These are phyloP conservation scores for Pogonomyrmex californicus DNA, from an alignment of 1,140 invertebrate genomes.

Conservation along the genomic window DNA sequence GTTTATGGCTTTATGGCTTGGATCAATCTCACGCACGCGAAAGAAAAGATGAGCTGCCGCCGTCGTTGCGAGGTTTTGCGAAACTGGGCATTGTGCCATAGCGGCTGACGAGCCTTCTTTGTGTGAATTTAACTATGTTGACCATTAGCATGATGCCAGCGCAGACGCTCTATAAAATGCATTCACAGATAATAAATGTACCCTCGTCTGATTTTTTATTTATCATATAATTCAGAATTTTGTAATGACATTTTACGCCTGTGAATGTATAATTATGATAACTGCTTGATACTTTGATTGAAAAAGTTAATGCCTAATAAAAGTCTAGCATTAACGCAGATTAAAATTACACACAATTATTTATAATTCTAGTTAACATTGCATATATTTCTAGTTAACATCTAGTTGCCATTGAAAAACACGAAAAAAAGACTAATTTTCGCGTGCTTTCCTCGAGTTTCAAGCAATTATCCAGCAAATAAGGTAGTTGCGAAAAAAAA, in stretches of 20 bases:
- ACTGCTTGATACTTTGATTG: neutral
- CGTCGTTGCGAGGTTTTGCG: constrained; percentile 13
- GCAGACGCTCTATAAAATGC: neutral
- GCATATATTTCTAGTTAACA: neutral
- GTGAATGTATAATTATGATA: neutral
- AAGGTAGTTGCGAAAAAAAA: constrained; percentile 27
- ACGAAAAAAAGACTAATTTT: neutral
- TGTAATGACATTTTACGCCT: neutral
- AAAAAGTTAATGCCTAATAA: neutral
- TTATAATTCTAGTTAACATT: neutral
- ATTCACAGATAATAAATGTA: neutral
- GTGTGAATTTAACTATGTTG: neutral
- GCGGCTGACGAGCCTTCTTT: constrained; percentile 12
- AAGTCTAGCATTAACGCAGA: neutral
- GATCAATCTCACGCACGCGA: constrained; percentile 34
- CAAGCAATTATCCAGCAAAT: constrained; percentile 7
- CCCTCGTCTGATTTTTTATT: neutral
- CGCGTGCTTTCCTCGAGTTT: neutral
- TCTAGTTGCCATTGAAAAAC: neutral
- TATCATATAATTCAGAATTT: neutral
- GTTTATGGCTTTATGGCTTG: constrained; percentile 49
- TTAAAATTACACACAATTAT: neutral
- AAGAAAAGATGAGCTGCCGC: constrained; percentile 23
- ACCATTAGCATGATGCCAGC: neutral
- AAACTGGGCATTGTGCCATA: constrained; percentile 25